Base-by-base conservation (phyloP, 2,113 vertebrate genomes). In the Garra rufa region DNA sequence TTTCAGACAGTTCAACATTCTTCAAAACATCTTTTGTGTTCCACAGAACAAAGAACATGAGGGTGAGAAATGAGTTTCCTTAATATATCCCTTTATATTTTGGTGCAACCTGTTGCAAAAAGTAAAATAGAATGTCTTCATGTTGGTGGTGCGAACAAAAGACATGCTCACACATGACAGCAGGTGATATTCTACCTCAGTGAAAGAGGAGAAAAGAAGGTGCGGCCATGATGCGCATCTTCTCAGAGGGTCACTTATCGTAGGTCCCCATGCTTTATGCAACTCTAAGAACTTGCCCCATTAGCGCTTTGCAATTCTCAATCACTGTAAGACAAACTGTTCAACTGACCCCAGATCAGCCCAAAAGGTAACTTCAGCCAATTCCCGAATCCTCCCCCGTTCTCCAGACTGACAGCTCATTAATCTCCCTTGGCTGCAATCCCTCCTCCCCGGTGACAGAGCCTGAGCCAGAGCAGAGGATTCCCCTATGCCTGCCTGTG, bases 361-460 rank as follows among this genome's bases (percentile, higher is more conserved):
- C 28, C 13, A 13, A 70, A 81, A 41, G 65, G 46, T 70, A 26
- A 52, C 63, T 52, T 69, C 63, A 80, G 15, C 85, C 52, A 65
- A 85, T 70, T 52, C 79, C 63, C 2, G 88, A 89, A 91, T 88
- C 91, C 89, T 91, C 90, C 90, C 86, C 85, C 87, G 76, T 92
- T 92, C 88, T 86, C 87, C 89, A 84, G 85, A 90, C 88, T 91
- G 92, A 94, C 90, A 89, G 92, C 91, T 93, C 92, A 92, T 93
- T 92, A 94, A 93, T 93, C 92, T 92, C 76, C 85, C 87, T 81
- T 84, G 87, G 86, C 87, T 90, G 91, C 90, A 89, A 69, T 90
- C 90, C 88, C 90, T 88, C 88, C 85, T 87, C 55, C 21, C 82
- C 71, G 89, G 90, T 78, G 70, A 76, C 76, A 30, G 59, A 88